Evolutionary conservation across 1,140 invertebrate species (phyloP).

Genomic region (Atta colombica): DNA sequence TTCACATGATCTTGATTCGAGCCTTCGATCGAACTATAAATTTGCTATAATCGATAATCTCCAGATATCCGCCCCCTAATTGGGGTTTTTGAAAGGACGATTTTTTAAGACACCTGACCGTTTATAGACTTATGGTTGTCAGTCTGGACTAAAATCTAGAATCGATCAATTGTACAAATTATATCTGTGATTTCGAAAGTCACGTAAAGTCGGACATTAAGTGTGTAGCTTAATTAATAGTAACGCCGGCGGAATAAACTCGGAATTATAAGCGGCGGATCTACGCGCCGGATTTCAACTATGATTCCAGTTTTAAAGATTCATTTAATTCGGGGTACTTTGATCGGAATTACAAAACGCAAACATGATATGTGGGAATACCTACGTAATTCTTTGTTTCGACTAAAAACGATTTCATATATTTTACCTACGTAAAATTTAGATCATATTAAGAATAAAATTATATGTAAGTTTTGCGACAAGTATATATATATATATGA

Average conservation of each 20-base stretch:
- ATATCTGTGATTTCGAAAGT: conserved; percentile 42
- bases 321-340: conserved; percentile 26
- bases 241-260: conserved; percentile 8
- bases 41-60: conserved; percentile 48
- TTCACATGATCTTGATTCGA: conserved; percentile 28
- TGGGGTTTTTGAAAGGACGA: conserved; percentile 40
- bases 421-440: background rate
- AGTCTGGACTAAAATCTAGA: conserved; percentile 26
- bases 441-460: background rate
- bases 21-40: conserved; percentile 45
- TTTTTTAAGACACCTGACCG: conserved; percentile 46
- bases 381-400: background rate
- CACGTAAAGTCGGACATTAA: conserved; percentile 43
- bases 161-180: conserved; percentile 47
- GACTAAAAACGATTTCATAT: background rate
- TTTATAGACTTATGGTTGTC: conserved; percentile 51
- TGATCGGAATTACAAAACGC: conserved; percentile 31
- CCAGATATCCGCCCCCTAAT: conserved; percentile 50
- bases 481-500: background rate
- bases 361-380: background rate
- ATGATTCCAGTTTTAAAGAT: conserved; percentile 19
- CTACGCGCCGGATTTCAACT: background rate
- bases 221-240: conserved; percentile 30
- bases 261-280: conserved; percentile 17
- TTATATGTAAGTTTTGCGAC: background rate